These are phyloP conservation scores for Sitobion miscanthi DNA, from an alignment of 1,140 invertebrate genomes.

Conservation along the genomic window DNA sequence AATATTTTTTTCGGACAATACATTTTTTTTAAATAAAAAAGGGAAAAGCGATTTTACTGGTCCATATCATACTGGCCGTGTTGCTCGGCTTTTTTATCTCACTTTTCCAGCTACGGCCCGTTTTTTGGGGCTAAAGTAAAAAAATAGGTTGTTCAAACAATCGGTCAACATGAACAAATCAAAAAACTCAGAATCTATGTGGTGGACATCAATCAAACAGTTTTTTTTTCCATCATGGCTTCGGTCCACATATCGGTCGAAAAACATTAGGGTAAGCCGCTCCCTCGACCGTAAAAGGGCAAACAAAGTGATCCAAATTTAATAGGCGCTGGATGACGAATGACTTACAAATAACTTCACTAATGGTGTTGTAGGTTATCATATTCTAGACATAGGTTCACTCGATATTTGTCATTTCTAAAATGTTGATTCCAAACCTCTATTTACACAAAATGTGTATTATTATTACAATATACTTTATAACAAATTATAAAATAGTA, in stretches of 20 bases:
- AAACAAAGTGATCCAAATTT: conserved; percentile 47
- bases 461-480: neutral
- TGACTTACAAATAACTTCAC: conserved; percentile 30
- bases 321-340: conserved; percentile 44
- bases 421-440: neutral
- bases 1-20: neutral
- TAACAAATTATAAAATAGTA: neutral
- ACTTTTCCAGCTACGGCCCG: neutral
- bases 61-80: neutral
- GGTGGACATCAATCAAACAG: conserved; percentile 49
- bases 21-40: neutral
- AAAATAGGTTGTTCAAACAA: conserved; percentile 30
- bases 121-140: neutral
- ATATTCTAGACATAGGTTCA: neutral
- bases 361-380: conserved; percentile 36
- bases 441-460: neutral
- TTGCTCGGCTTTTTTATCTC: conserved; percentile 22
- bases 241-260: conserved; percentile 16
- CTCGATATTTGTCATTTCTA: neutral
- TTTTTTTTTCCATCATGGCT: conserved; percentile 18
- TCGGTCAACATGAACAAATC: conserved; percentile 41
- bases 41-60: neutral
- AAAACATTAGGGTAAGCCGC: conserved; percentile 22
- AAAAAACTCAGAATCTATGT: neutral
- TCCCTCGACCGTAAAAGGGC: neutral